Base-by-base conservation (phyloP, 2,113 vertebrate genomes). In the Bos javanicus region DNA sequence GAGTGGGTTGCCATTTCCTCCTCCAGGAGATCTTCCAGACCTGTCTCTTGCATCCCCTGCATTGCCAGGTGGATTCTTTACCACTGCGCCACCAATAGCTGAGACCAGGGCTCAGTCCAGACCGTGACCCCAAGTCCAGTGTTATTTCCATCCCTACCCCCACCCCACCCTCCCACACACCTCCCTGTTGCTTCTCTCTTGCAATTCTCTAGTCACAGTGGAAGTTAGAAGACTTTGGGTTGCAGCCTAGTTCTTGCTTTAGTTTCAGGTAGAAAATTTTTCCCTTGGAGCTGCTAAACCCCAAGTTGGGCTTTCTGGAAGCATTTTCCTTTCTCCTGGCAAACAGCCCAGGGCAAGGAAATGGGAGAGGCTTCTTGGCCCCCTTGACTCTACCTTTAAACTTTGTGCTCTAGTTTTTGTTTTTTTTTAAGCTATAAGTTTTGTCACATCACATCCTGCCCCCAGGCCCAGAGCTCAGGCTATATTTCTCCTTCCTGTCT, bases 241-340 rank as follows among this genome's bases (percentile, higher is more conserved):
- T 91, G 71, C 26, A n/a, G 46, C 54, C 88, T 84, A 64, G 52
- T 57, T 96, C 71, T 95, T 90, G 62, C 90, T 97, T 92, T 74
- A 83, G 84, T n/a, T 96, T 60, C 94, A 90, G 62, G 87, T 54
- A 96, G 81, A 87, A 95, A 92, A 94, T 28, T 52, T 84, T 92
- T 91, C 76, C 74, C 88, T 54, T 50, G 64, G 81, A 97, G 85
- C 74, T 48, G 64, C 92, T 96, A 95, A 96, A 83, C n/a, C 19
- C 6, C 3, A 67, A 71, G 30, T 46, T 43, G 25, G 21, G 11
- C 52, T 87, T 95, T 92, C 90, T 94, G 64, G 43, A 95, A 97
- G 87, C 36, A 17, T 78, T 80, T 78, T 87, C 85, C 62, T 91
- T 76, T 74, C 46, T 83, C 59, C 60, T 96, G 95, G 91, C 90